Conservation (phyloP, 2,888 invertebrate genomes). For the Tupiocoris notatus region DNA sequence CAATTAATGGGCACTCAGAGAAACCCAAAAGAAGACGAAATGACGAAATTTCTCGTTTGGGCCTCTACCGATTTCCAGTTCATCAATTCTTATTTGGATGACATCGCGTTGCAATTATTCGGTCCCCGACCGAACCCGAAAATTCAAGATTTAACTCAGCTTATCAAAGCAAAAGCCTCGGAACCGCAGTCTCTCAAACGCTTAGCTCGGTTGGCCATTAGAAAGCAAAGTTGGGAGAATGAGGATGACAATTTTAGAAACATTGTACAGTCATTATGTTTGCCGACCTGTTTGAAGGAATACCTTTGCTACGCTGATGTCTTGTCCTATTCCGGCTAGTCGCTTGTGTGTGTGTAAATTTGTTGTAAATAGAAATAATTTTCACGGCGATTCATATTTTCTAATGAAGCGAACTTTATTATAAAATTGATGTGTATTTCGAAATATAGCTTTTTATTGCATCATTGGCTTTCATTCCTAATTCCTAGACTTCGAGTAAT, state of each 20-base stretch:
- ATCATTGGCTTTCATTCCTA: too few relatives aligned
- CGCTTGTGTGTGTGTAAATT: not conserved
- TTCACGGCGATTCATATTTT: too few relatives aligned
- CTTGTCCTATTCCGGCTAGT: not conserved
- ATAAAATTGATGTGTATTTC: too few relatives aligned
- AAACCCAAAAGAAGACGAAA: not conserved
- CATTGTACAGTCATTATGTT: not conserved
- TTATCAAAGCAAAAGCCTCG: conserved; percentile 6
- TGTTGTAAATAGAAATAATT: not conserved
- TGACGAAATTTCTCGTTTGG: conserved; percentile 22
- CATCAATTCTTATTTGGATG: not conserved
- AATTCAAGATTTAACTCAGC: conserved; percentile 2
- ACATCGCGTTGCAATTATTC: not conserved
- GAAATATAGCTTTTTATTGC: too few relatives aligned
- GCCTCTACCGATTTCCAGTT: conserved; percentile 16
- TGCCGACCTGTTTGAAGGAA: conserved; percentile 17
- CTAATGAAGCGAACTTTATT: too few relatives aligned
- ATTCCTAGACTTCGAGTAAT: too few relatives aligned
- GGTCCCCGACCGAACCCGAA: not conserved
- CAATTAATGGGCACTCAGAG: not conserved
- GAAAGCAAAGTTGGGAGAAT: not conserved
- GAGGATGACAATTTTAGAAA: not conserved
- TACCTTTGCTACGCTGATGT: conserved; percentile 11
- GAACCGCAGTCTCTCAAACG: conserved; percentile 19
- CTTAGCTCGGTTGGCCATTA: conserved; percentile 8